A percentile compares a stretch with the other conserved stretches of the same genome.
Evolutionary conservation across 1,140 invertebrate genomes (phyloP).

Genomic region (Dryas iulia): DNA sequence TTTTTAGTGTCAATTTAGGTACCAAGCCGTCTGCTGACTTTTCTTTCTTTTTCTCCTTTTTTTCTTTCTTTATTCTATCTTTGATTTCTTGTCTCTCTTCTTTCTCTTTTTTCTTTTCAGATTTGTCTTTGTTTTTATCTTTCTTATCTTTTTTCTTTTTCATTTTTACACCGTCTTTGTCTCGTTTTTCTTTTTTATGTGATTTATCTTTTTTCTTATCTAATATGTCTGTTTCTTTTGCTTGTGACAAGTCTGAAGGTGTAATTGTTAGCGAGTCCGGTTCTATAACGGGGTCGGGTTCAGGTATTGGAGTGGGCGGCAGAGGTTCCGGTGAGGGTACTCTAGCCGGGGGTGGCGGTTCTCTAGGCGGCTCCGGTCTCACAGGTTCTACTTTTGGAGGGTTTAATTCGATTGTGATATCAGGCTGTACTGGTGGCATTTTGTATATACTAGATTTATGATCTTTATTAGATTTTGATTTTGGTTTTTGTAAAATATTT

Average conservation of each 20-base stretch:
- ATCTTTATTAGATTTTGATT: slow-evolving; percentile 70
- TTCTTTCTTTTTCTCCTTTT: slow-evolving; percentile 83
- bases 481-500: slow-evolving; percentile 77
- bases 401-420: slow-evolving; percentile 78
- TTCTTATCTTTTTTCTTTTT: slow-evolving; percentile 91
- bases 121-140: slow-evolving; percentile 82
- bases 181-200: slow-evolving; percentile 86
- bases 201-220: slow-evolving; percentile 85
- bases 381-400: slow-evolving; percentile 69
- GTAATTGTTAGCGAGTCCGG: slow-evolving; percentile 38
- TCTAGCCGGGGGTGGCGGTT: slow-evolving; percentile 27
- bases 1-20: slow-evolving; percentile 90
- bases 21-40: slow-evolving; percentile 81
- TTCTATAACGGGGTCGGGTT: slow-evolving; percentile 26
- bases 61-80: slow-evolving; percentile 82
- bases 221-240: slow-evolving; percentile 76
- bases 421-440: slow-evolving; percentile 76
- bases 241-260: slow-evolving; percentile 42
- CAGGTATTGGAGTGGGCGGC: slow-evolving; percentile 16
- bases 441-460: slow-evolving; percentile 74
- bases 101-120: slow-evolving; percentile 82
- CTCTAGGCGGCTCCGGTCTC: slow-evolving; percentile 50
- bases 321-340: slow-evolving; percentile 33
- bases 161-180: slow-evolving; percentile 83
- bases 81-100: slow-evolving; percentile 81